Evolutionary conservation across 2,113 vertebrate genomes (phyloP).

Genomic region (Pogonocichla stellata): DNA sequence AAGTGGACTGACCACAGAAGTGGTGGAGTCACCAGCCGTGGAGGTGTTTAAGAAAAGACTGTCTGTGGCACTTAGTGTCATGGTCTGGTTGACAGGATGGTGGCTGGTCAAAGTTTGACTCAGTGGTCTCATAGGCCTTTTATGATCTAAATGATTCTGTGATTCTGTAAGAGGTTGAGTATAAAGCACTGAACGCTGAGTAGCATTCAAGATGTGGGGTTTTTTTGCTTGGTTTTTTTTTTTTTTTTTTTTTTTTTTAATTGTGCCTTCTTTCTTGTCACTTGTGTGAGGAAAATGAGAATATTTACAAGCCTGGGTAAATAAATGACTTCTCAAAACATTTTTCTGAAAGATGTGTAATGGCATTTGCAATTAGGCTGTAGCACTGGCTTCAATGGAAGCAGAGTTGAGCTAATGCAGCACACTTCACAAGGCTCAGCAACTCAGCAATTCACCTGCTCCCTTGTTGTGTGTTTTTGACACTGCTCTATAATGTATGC

Average conservation of each 20-base stretch:
- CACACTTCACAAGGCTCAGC: background rate
- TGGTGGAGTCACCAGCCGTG: background rate
- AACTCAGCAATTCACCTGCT: background rate
- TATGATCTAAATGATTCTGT: background rate
- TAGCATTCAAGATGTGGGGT: background rate
- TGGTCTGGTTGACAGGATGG: background rate
- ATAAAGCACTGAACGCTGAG: background rate
- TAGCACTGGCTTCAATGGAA: background rate
- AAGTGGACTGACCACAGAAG: background rate
- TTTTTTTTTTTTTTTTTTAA: background rate
- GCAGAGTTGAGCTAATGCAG: background rate
- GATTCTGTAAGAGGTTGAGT: background rate
- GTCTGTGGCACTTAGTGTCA: accelerated
- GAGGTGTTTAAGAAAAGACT: background rate
- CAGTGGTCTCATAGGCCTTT: background rate
- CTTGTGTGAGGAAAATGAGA: background rate
- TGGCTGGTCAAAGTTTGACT: background rate
- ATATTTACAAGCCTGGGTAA: background rate
- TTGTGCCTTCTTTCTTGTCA: background rate
- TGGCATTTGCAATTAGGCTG: background rate
- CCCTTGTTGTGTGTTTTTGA: background rate
- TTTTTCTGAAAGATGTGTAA: background rate
- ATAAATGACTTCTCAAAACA: background rate
- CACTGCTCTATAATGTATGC: background rate
- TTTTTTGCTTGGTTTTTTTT: background rate